Base-by-base conservation (phyloP, 2,888 invertebrate species). In the Anorthoa munda region DNA sequence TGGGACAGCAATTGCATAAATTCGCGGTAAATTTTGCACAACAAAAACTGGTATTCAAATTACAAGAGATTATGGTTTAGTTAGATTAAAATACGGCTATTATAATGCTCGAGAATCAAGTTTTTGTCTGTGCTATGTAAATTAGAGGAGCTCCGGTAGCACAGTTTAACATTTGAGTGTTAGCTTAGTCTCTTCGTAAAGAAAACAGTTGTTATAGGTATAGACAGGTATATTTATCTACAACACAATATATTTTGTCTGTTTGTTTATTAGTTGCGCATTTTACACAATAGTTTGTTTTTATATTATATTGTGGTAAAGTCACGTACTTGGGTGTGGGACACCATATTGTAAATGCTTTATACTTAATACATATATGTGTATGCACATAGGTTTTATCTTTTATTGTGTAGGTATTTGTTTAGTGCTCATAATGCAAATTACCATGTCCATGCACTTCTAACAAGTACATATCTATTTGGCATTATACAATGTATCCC, bases 41-140 rank as follows among this genome's bases (percentile, higher is more conserved):
- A 81, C 81, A 76, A 85, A 83, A 86, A 87, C 86, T 76, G 75
- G 83, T 87, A 81, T 81, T 71, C 61, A 86, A 83, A 86, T 83
- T 75, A 85, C 66, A 72, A 46, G 69, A 75, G 76, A 83, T 87
- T 75, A 74, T 68, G 67, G 69, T 77, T 77, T 75, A 72, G 67
- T 72, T 70, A 69, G 75, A 78, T 81, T 82, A 80, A 74, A 77
- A 76, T 46, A 56, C 45, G 65, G 59, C 18, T 61, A 69, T 85
- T 68, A 80, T 67, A 68, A 66, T 56, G 58, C 50, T 55, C 45
- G 55, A 18, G 63, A 69, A 69, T 78, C 59, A 60, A 73, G 86
- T 87, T 85, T 87, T 87, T 85, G 77, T 72, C 60, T 50, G 64
- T 60, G 75, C 58, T 81, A 71, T 87, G 73, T 83, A 75, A 82